These are phyloP conservation scores for Stomatorhinus ivindoensis DNA, from an alignment of 2,113 vertebrate species.

Conservation along the genomic window DNA sequence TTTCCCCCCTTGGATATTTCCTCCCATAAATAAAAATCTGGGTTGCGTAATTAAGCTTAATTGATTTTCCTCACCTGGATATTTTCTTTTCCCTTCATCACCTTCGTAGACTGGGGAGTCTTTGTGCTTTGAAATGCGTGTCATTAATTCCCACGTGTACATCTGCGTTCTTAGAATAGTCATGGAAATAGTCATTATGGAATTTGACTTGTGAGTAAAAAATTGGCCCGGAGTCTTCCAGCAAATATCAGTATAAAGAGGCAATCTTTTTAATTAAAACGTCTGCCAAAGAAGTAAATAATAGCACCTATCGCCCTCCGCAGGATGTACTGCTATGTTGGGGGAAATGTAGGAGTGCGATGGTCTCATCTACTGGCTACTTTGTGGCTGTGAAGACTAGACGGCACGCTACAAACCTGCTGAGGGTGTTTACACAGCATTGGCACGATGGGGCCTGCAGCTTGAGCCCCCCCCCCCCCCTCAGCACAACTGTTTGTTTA, in stretches of 20 bases:
- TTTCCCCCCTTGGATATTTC: conserved; percentile 31
- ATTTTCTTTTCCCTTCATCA: conserved; percentile 24
- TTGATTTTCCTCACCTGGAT: conserved; percentile 41
- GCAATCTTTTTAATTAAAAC: not conserved
- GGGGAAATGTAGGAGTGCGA: not conserved
- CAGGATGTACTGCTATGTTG: not conserved
- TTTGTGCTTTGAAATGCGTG: not conserved
- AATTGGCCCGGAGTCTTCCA: not conserved
- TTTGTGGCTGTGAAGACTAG: not conserved
- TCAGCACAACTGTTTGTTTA: not conserved
- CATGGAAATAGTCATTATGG: not conserved
- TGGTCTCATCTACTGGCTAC: not conserved
- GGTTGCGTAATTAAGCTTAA: conserved; percentile 49
- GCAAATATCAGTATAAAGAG: not conserved
- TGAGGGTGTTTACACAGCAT: not conserved
- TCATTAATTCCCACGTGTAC: not conserved
- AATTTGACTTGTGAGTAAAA: not conserved
- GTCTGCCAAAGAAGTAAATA: not conserved
- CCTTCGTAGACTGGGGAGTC: not conserved
- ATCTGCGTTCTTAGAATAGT: not conserved
- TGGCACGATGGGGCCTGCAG: not conserved
- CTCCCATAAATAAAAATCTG: conserved; percentile 36
- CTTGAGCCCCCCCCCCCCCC: no score
- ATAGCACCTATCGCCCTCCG: not conserved
- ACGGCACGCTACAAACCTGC: not conserved